Evolutionary conservation across 1,140 invertebrate species (phyloP).

Genomic region (Diorhabda elongata): DNA sequence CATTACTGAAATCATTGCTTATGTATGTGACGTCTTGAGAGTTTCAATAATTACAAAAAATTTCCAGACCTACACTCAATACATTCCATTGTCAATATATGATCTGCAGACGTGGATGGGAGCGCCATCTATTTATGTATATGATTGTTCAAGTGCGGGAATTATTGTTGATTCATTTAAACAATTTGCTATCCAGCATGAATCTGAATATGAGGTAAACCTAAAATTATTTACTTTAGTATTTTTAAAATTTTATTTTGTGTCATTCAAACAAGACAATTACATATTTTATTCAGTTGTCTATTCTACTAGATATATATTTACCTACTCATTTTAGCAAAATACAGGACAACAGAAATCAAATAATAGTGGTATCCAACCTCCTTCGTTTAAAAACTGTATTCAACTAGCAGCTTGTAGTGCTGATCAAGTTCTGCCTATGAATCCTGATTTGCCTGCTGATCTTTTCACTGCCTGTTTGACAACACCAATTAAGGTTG

Average conservation of each 20-base stretch:
- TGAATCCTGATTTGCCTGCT: slow-evolving; percentile 97
- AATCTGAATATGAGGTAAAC: slow-evolving; percentile 79
- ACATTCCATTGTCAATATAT: slow-evolving; percentile 97
- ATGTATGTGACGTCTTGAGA: too few species aligned
- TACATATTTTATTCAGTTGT: too few species aligned
- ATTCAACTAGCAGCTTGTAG: slow-evolving; percentile 95
- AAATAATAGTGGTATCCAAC: slow-evolving; percentile 19
- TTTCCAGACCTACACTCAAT: slow-evolving; percentile 89
- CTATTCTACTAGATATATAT: not conserved
- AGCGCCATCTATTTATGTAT: slow-evolving; percentile 97
- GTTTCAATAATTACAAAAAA: not conserved
- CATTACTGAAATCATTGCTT: too few species aligned
- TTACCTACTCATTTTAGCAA: not conserved
- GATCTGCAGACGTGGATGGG: slow-evolving; percentile 99
- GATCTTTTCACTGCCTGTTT: slow-evolving; percentile 98
- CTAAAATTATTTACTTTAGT: not conserved
- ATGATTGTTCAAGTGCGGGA: slow-evolving; percentile 98
- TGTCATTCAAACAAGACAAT: too few species aligned
- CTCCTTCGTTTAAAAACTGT: slow-evolving; percentile 77
- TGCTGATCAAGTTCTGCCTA: slow-evolving; percentile 87
- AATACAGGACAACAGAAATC: slow-evolving; percentile 6
- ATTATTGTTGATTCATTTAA: slow-evolving; percentile 92
- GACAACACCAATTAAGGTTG: slow-evolving; percentile 97
- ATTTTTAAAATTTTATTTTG: too few species aligned
- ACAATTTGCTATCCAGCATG: slow-evolving; percentile 87